A percentile compares a stretch with the other conserved stretches of the same genome.
Evolutionary conservation across 2,113 vertebrate genomes (phyloP).

Genomic region (Amia ocellicauda): DNA sequence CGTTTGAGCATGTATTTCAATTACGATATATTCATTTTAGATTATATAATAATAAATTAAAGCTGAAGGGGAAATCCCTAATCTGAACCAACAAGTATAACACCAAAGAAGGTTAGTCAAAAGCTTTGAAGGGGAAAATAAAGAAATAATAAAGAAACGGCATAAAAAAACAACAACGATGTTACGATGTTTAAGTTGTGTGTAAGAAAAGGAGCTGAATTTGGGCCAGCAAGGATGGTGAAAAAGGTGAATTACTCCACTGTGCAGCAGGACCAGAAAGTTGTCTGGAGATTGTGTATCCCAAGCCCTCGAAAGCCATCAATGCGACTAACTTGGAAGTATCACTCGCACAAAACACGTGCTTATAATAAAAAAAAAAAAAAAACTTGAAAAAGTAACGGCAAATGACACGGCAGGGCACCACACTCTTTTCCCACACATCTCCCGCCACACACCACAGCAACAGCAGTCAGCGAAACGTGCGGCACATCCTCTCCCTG

Average conservation of each 20-base stretch:
- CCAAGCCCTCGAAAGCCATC: conserved; percentile 10
- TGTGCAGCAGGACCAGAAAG: too few species aligned
- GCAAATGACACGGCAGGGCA: neutral
- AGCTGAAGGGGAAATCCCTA: conserved; percentile 51
- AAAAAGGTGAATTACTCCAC: conserved; percentile 30
- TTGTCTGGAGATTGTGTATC: conserved; percentile 34
- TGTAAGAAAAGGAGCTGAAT: conserved; percentile 14
- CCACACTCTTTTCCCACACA: conserved; percentile 12
- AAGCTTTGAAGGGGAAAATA: conserved; percentile 44
- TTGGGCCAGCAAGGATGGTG: conserved; percentile 2
- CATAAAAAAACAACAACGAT: conserved; percentile 48
- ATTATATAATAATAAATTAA: conserved; percentile 47
- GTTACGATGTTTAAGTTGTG: conserved; percentile 53
- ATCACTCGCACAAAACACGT: conserved; percentile 44
- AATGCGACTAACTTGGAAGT: conserved; percentile 29
- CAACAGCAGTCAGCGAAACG: conserved; percentile 14
- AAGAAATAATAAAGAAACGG: conserved; percentile 42
- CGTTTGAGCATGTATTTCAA: conserved; percentile 52
- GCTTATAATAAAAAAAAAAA: neutral
- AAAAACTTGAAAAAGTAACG: neutral
- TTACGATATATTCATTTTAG: conserved; percentile 45
- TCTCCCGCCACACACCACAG: conserved; percentile 32
- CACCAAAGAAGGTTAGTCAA: conserved; percentile 42
- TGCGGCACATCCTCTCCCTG: neutral
- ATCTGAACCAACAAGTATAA: conserved; percentile 48